A percentile compares a stretch with the other conserved stretches of the same genome.
Evolutionary conservation across 2,888 invertebrate species (phyloP).

Genomic region (Polydesmus complanatus): DNA sequence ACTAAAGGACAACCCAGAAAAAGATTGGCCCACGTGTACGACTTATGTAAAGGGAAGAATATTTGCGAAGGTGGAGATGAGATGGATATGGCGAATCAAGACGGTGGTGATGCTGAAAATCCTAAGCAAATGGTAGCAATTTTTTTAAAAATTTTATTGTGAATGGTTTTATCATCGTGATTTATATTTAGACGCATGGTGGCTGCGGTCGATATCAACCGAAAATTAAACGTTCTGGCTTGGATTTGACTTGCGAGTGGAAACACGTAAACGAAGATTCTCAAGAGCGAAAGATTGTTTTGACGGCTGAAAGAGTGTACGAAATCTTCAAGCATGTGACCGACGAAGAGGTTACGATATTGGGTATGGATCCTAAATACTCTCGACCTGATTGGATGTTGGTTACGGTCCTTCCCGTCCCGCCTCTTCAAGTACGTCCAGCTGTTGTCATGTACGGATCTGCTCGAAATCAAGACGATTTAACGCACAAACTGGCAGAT

Average conservation of each 20-base stretch:
- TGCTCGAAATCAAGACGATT: constrained; percentile 92
- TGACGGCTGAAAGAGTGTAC: constrained; percentile 91
- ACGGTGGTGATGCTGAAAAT: constrained; percentile 24
- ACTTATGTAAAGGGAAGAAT: constrained; percentile 92
- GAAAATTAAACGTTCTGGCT: constrained; percentile 68
- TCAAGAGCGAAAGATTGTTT: constrained; percentile 84
- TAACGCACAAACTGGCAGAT: constrained; percentile 96
- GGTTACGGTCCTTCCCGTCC: constrained; percentile 90
- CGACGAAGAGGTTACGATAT: constrained; percentile 89
- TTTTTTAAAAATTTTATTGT: no score
- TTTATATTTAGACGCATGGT: constrained; percentile 51
- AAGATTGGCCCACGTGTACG: constrained; percentile 87
- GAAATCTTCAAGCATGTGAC: constrained; percentile 87
- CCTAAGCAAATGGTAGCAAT: constrained; percentile 22
- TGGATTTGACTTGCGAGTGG: constrained; percentile 87
- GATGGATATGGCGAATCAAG: constrained; percentile 67
- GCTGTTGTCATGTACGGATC: constrained; percentile 99
- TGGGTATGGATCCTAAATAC: constrained; percentile 92
- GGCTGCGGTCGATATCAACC: constrained; percentile 99
- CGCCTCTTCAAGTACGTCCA: constrained; percentile 88
- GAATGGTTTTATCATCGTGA: background rate
- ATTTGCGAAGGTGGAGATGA: constrained; percentile 98
- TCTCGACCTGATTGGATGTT: constrained; percentile 99
- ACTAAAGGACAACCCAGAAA: constrained; percentile 93
- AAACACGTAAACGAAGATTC: constrained; percentile 96